Percentiles rank a stretch among this genome's conserved stretches.
Conservation (phyloP, 1,140 invertebrate species). For the Hyles vespertilio region DNA sequence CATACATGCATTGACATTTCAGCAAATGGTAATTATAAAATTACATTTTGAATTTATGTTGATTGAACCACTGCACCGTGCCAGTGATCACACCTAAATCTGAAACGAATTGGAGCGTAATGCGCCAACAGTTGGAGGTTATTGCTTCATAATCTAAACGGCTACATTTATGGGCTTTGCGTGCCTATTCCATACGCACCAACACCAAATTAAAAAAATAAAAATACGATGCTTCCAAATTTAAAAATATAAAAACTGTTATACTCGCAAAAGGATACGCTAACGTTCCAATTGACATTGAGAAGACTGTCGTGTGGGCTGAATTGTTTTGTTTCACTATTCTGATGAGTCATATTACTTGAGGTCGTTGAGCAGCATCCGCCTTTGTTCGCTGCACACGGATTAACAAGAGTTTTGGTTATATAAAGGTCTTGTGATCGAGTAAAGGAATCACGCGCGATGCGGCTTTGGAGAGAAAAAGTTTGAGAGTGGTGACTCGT, state of each 20-base stretch:
- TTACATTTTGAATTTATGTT: too few relatives aligned
- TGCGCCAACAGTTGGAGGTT: too few relatives aligned
- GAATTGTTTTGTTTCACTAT: slow-evolving; percentile 27
- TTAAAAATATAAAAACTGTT: background rate
- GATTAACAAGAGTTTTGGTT: slow-evolving; percentile 22
- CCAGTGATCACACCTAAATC: too few relatives aligned
- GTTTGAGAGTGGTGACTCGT: slow-evolving; percentile 5
- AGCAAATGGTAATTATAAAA: too few relatives aligned
- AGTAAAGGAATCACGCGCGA: slow-evolving; percentile 15
- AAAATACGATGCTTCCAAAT: background rate
- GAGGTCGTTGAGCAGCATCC: slow-evolving; percentile 36
- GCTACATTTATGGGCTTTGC: too few relatives aligned
- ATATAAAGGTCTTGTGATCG: slow-evolving; percentile 22
- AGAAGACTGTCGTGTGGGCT: slow-evolving; percentile 18
- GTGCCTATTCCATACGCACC: too few relatives aligned
- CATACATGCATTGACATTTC: too few relatives aligned
- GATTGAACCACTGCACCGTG: too few relatives aligned
- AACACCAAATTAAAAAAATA: too few relatives aligned
- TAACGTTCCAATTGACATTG: slow-evolving; percentile 15
- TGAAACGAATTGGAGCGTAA: too few relatives aligned
- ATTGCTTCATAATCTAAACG: too few relatives aligned
- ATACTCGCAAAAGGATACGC: background rate
- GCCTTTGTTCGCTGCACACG: slow-evolving; percentile 26
- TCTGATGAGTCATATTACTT: slow-evolving; percentile 41
- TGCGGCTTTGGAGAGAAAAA: slow-evolving; percentile 14